Percentiles rank a stretch among this genome's conserved stretches.
Evolutionary conservation across 1,140 invertebrate genomes (phyloP).

Genomic region (Drosophila kepulauana): DNA sequence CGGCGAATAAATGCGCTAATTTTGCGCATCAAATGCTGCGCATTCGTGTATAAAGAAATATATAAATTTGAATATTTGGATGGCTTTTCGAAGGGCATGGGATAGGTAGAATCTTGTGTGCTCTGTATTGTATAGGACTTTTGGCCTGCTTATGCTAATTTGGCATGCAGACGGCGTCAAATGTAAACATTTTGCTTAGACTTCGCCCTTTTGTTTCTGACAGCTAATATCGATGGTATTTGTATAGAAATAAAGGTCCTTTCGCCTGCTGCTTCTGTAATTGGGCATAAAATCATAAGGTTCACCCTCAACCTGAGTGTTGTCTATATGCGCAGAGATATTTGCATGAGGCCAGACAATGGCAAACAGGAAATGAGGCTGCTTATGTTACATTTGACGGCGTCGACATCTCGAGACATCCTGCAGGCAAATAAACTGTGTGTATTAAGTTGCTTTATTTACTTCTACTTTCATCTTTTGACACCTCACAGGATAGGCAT

Average conservation of each 20-base stretch:
- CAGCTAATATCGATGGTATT: constrained; percentile 50
- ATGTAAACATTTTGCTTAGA: constrained; percentile 62
- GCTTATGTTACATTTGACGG: constrained; percentile 36
- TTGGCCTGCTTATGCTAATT: constrained; percentile 70
- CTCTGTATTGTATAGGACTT: constrained; percentile 1
- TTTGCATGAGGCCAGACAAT: constrained; percentile 55
- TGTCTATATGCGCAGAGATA: constrained; percentile 4
- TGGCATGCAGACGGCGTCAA: constrained; percentile 58
- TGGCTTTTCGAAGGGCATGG: neutral
- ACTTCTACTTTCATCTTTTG: constrained; percentile 39
- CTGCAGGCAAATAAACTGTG: constrained; percentile 12
- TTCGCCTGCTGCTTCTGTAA: constrained; percentile 36
- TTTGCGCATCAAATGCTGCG: constrained; percentile 68
- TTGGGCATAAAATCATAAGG: constrained; percentile 42
- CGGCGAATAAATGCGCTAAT: constrained; percentile 61
- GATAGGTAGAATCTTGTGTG: neutral
- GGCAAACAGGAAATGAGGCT: constrained; percentile 60
- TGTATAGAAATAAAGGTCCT: constrained; percentile 38
- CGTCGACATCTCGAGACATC: constrained; percentile 30
- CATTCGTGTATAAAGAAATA: constrained; percentile 65
- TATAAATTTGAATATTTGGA: constrained; percentile 53
- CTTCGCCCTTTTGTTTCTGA: constrained; percentile 42
- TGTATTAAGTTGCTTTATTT: constrained; percentile 38
- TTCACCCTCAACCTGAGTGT: neutral
- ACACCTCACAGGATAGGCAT: constrained; percentile 9